These are phyloP conservation scores for Furnarius figulus DNA, from an alignment of 2,113 vertebrate genomes.

Conservation along the genomic window DNA sequence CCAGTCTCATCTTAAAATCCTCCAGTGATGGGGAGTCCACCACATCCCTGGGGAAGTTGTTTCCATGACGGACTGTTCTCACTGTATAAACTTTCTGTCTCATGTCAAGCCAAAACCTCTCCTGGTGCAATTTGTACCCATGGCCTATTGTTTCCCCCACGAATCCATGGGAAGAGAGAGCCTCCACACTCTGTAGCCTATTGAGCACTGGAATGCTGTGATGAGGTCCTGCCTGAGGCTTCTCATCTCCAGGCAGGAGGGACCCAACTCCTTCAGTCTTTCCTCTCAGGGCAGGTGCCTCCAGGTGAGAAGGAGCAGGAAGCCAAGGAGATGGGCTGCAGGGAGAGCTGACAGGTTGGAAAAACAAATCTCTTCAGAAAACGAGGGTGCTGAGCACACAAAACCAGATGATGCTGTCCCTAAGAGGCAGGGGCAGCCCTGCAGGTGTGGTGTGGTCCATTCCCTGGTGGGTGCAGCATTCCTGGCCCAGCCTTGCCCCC, in stretches of 20 bases:
- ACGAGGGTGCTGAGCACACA: rapidly evolving
- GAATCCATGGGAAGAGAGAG: background rate
- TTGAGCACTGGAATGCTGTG: background rate
- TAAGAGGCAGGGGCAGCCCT: rapidly evolving
- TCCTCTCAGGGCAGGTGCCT: background rate
- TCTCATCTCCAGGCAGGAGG: background rate
- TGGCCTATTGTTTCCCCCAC: background rate
- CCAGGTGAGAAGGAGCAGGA: background rate
- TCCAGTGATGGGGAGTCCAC: background rate
- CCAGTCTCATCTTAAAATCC: background rate
- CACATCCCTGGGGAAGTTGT: background rate
- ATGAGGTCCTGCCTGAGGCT: background rate
- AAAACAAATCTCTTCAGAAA: background rate
- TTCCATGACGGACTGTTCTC: background rate
- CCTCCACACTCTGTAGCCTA: background rate
- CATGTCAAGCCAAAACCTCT: background rate
- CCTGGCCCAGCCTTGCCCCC: background rate
- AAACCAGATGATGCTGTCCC: background rate
- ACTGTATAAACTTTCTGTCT: background rate
- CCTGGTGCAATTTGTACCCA: rapidly evolving
- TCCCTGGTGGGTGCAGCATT: background rate
- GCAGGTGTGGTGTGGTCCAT: no score
- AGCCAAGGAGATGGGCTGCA: background rate
- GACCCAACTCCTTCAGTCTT: rapidly evolving
- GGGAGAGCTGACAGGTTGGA: no score